A percentile compares a stretch with the other conserved stretches of the same genome.
These are phyloP conservation scores for Entosphenus tridentatus DNA, from an alignment of 2,113 vertebrate genomes.

Conservation along the genomic window DNA sequence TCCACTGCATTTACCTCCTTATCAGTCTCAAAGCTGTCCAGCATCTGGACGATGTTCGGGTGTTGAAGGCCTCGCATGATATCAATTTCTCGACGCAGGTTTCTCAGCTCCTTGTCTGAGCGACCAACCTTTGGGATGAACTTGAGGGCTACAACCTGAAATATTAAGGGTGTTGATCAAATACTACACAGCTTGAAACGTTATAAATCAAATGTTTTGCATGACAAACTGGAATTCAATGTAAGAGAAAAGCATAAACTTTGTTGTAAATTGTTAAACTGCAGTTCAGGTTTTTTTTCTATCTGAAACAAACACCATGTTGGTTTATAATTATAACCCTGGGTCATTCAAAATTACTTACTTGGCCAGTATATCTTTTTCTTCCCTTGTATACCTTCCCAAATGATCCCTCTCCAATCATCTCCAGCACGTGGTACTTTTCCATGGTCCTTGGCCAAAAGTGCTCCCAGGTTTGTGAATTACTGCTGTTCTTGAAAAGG, in stretches of 20 bases:
- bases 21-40: constrained; percentile 78
- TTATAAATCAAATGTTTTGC: too few relatives aligned
- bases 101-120: constrained; percentile 61
- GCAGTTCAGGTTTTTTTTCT: too few relatives aligned
- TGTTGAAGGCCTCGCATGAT: constrained; percentile 66
- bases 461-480: too few relatives aligned
- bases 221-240: too few relatives aligned
- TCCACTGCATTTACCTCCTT: constrained; percentile 32
- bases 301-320: too few relatives aligned
- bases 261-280: too few relatives aligned
- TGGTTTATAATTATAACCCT: too few relatives aligned
- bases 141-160: constrained; percentile 72
- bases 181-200: too few relatives aligned
- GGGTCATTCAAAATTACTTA: constrained; percentile 16
- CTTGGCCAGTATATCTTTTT: constrained; percentile 45
- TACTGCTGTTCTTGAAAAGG: too few relatives aligned
- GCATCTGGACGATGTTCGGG: constrained; percentile 70
- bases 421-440: constrained; percentile 49
- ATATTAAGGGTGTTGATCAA: not conserved
- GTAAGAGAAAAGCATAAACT: too few relatives aligned
- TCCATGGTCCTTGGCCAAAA: constrained; percentile 26
- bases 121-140: constrained; percentile 74
- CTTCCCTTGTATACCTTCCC: constrained; percentile 78
- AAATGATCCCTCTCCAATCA: constrained; percentile 75
- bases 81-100: constrained; percentile 60